phyloP scores from a whole-genome alignment of 2,797 vertebrate genomes.

The Hippocampus kuda region DNA sequence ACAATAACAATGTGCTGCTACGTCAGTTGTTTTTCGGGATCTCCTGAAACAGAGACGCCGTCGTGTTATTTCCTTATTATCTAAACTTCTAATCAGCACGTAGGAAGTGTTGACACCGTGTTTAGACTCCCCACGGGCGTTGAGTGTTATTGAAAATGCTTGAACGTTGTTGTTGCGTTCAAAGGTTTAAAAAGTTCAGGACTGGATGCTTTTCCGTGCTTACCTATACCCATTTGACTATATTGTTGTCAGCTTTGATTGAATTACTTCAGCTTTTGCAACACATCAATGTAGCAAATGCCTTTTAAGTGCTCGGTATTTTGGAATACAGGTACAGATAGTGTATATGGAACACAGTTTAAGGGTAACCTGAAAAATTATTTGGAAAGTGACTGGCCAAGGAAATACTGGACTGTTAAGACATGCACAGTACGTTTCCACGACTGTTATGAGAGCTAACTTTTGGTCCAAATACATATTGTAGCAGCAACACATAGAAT shows the following conservation, averaged over 20 bases:
- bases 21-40: background rate
- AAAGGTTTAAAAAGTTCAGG: background rate
- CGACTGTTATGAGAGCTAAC: background rate
- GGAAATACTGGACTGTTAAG: background rate
- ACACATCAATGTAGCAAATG: background rate
- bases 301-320: background rate
- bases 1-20: conserved; percentile 9
- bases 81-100: conserved; percentile 22
- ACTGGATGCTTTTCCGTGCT: background rate
- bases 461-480: conserved; percentile 4
- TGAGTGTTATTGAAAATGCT: background rate
- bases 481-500: background rate
- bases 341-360: background rate
- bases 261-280: background rate
- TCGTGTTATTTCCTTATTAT: conserved; percentile 19
- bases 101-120: conserved; percentile 8
- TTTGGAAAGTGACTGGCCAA: background rate
- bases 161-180: background rate
- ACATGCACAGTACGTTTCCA: background rate
- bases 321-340: background rate
- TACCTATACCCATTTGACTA: background rate
- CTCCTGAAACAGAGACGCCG: conserved; percentile 7
- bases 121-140: background rate
- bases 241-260: background rate
- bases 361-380: background rate